These are phyloP conservation scores for Catocala fraxini DNA, from an alignment of 2,888 invertebrate species.

Conservation along the genomic window DNA sequence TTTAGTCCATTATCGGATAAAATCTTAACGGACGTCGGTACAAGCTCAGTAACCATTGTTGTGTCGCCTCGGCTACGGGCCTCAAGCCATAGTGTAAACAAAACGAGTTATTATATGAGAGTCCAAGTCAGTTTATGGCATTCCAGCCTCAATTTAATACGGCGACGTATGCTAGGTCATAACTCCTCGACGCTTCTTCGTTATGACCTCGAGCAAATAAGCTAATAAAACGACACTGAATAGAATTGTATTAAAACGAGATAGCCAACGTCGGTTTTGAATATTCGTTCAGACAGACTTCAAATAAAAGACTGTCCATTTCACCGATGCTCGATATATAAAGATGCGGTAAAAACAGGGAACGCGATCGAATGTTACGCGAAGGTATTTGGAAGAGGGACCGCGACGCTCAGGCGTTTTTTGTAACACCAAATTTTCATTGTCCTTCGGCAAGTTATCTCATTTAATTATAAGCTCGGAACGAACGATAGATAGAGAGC, in stretches of 20 bases:
- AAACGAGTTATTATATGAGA: slow-evolving; percentile 75
- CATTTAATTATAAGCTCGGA: slow-evolving; percentile 66
- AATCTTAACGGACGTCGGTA: slow-evolving; percentile 70
- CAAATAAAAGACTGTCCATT: slow-evolving; percentile 19
- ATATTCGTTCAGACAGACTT: slow-evolving; percentile 18
- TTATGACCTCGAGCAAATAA: slow-evolving; percentile 30
- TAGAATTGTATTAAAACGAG: slow-evolving; percentile 23
- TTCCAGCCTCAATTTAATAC: slow-evolving; percentile 64
- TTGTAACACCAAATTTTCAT: slow-evolving; percentile 62
- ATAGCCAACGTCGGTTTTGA: slow-evolving; percentile 27
- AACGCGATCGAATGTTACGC: slow-evolving; percentile 61
- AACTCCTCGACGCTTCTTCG: slow-evolving; percentile 45
- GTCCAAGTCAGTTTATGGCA: slow-evolving; percentile 68
- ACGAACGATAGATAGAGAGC: slow-evolving; percentile 71
- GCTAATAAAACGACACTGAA: slow-evolving; percentile 28
- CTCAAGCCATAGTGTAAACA: slow-evolving; percentile 67
- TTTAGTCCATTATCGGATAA: slow-evolving; percentile 77
- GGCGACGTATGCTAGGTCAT: slow-evolving; percentile 54
- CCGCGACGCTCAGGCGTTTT: slow-evolving; percentile 57
- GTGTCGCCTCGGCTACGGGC: slow-evolving; percentile 72
- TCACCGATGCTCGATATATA: slow-evolving; percentile 14
- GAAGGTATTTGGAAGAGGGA: slow-evolving; percentile 71
- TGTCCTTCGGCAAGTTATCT: slow-evolving; percentile 66
- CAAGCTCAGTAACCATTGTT: slow-evolving; percentile 75
- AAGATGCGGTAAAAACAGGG: slow-evolving; percentile 54